A percentile compares a stretch with the other conserved stretches of the same genome.
Evolutionary conservation across 2,888 invertebrate species (phyloP).

Genomic region (Ryuthela nishihirai): DNA sequence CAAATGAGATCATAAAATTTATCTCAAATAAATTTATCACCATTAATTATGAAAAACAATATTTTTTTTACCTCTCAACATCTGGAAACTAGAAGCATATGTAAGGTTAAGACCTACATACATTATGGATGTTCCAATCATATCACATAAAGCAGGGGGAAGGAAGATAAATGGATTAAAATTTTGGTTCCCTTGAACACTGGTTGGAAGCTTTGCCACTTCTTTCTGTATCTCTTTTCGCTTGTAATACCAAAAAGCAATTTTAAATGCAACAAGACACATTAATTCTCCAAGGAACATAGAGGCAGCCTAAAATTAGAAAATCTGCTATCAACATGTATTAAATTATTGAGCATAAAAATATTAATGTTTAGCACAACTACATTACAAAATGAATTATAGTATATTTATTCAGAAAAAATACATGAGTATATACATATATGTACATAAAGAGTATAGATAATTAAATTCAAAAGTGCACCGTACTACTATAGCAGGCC

Average conservation of each 20-base stretch:
- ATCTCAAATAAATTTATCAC: too few species aligned
- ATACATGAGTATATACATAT: too few species aligned
- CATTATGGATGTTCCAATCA: constrained; percentile 82
- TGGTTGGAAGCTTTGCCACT: constrained; percentile 45
- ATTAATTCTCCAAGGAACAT: constrained; percentile 92
- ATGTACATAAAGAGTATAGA: too few species aligned
- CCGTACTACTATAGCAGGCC: too few species aligned
- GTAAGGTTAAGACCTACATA: constrained; percentile 88
- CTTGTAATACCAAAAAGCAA: constrained; percentile 58
- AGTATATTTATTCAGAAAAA: too few species aligned
- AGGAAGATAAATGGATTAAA: constrained; percentile 77
- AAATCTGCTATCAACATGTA: too few species aligned
- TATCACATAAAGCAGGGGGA: constrained; percentile 83
- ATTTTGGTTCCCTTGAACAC: constrained; percentile 66
- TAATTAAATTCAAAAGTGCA: too few species aligned
- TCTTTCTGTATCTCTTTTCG: constrained; percentile 11
- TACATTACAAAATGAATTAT: too few species aligned
- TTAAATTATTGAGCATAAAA: too few species aligned
- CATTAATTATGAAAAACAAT: too few species aligned
- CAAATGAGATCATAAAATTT: too few species aligned
- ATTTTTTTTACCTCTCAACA: constrained; percentile 77
- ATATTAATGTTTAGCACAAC: too few species aligned
- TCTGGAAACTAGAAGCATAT: constrained; percentile 91
- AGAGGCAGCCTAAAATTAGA: constrained; percentile 59
- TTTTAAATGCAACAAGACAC: constrained; percentile 72